Evolutionary conservation across 2,888 invertebrate genomes (phyloP), one percentile per base, ranked within the genome.

Genomic region (Tillus elongatus): DNA sequence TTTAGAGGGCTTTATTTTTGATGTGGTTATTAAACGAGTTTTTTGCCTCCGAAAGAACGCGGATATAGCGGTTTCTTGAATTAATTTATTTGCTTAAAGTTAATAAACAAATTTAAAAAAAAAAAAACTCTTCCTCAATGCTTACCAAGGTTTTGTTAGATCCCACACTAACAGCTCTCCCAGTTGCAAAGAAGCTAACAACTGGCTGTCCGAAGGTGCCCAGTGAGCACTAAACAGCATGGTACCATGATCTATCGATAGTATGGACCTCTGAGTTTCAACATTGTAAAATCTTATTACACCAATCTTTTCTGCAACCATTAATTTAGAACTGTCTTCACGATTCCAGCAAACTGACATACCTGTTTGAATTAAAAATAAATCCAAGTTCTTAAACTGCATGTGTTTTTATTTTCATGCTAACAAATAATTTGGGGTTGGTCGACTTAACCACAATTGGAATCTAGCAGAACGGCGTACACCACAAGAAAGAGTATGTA

Each of bases 291-390:
- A 72, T 42, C 78, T 73, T 36, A 86, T 74, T 1, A 78, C 63
- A n/a, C 85, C 84, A 49, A 74, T 74, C 58, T 82, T 82, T 58
- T 84, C 82, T 1, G 79, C 84, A 1, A 85, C 80, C 44, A 86
- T 61, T 13, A 86, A 66, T 64, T 84, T 84, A 28, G 73, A 73
- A 2, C 72, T 69, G 51, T 84, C 82, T 40, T 79, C 77, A 27
- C 68, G 67, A 59, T 85, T 83, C 75, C 81, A 82, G 50, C 75
- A 71, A 0, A 78, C 75, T 3, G 71, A 70, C 63, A 78, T 70
- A 28, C 66, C 66, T 63, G 39, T 8, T 19, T 19, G 6, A 19
- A 29, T 4, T 4, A 40, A 24, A 33, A 33, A 27, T 6, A 26
- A 31, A 14, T 31, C n/a, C 8, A 4, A 10, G 8, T 12, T 6